Conservation (phyloP, 2,113 vertebrate genomes). For the Eleginops maclovinus region DNA sequence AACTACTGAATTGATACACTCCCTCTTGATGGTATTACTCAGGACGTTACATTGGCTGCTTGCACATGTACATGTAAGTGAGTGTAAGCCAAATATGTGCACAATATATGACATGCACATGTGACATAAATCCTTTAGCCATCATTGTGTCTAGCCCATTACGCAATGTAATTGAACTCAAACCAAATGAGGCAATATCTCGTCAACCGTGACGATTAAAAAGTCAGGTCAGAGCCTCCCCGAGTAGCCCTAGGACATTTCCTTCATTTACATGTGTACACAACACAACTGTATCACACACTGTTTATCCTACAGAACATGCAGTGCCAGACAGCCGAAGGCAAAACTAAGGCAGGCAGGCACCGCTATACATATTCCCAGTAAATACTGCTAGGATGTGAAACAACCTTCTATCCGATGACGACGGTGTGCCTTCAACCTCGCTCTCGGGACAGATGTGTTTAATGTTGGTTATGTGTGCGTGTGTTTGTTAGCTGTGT, state of each 20-base stretch:
- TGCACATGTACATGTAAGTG: not conserved
- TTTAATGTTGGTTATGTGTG: constrained; percentile 61
- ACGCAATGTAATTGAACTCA: not conserved
- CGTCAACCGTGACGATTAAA: too few relatives aligned
- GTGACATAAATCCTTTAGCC: not conserved
- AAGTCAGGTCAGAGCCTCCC: not conserved
- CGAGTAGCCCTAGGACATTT: not conserved
- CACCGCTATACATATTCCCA: constrained; percentile 39
- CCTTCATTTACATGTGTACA: not conserved
- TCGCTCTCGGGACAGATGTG: constrained; percentile 46
- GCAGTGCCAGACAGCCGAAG: constrained; percentile 20
- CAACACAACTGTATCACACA: not conserved
- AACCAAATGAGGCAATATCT: not conserved
- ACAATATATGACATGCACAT: not conserved
- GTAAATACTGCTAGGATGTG: constrained; percentile 54
- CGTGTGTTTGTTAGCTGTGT: constrained; percentile 55
- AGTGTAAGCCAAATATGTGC: not conserved
- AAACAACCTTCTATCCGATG: constrained; percentile 30
- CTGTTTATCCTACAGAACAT: constrained; percentile 33
- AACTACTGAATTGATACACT: not conserved
- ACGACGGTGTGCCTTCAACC: constrained; percentile 48
- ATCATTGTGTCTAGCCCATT: not conserved
- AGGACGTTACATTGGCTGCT: not conserved
- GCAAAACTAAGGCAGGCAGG: constrained; percentile 34
- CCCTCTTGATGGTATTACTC: not conserved